Conservation (phyloP, 2,888 invertebrate genomes). For the Ophion slaviceki region DNA sequence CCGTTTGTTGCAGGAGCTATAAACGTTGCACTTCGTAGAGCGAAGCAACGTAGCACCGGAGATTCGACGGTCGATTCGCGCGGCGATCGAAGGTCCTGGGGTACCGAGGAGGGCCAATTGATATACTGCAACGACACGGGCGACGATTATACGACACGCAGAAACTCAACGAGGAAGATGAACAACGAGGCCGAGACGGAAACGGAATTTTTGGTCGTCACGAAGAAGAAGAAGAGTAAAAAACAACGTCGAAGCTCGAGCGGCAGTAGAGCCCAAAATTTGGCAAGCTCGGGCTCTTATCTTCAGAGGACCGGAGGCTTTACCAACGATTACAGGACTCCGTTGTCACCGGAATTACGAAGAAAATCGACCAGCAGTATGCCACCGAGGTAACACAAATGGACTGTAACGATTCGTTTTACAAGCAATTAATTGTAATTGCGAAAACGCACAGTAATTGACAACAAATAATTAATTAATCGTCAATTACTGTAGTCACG, state of each 20-base stretch:
- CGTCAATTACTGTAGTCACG: no score
- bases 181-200: conserved; percentile 80
- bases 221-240: conserved; percentile 92
- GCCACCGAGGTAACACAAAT: conserved; percentile 86
- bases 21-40: conserved; percentile 78
- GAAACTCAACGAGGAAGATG: conserved; percentile 78
- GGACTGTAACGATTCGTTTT: background rate
- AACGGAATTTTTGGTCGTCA: conserved; percentile 92
- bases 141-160: conserved; percentile 78
- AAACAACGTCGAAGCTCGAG: conserved; percentile 84
- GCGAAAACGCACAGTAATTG: no score
- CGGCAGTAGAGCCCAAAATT: conserved; percentile 81
- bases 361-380: conserved; percentile 91
- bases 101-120: conserved; percentile 87
- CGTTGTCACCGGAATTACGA: conserved; percentile 82
- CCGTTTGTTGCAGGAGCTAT: conserved; percentile 72
- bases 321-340: conserved; percentile 78
- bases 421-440: no score
- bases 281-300: conserved; percentile 79
- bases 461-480: no score
- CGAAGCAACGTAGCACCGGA: conserved; percentile 81
- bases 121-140: conserved; percentile 83
- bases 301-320: conserved; percentile 80
- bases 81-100: conserved; percentile 87
- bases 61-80: conserved; percentile 79